These are phyloP conservation scores for Kryptolebias marmoratus DNA, from an alignment of 2,113 vertebrate genomes.

Conservation along the genomic window DNA sequence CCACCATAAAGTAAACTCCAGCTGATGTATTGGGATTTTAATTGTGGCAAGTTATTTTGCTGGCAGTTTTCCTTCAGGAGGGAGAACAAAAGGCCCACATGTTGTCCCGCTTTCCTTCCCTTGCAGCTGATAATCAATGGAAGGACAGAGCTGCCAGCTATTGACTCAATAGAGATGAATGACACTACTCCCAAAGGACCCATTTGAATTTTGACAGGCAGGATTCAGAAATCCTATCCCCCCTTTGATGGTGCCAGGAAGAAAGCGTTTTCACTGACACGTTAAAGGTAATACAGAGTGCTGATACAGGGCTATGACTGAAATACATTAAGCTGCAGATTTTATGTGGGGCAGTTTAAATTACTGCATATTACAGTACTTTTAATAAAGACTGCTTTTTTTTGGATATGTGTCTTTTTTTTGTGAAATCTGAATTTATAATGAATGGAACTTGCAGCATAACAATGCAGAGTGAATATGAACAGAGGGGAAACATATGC, in stretches of 20 bases:
- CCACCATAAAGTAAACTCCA: constrained; percentile 65
- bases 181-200: constrained; percentile 72
- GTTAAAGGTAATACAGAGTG: constrained; percentile 58
- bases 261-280: constrained; percentile 54
- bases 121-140: constrained; percentile 78
- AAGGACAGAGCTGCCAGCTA: constrained; percentile 71
- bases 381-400: constrained; percentile 35
- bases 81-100: constrained; percentile 70
- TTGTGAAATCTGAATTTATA: constrained; percentile 4
- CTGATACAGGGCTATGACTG: constrained; percentile 58
- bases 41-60: constrained; percentile 69
- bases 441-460: constrained; percentile 28
- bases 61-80: constrained; percentile 58
- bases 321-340: constrained; percentile 59
- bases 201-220: constrained; percentile 75
- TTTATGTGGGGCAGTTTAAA: constrained; percentile 58
- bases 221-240: constrained; percentile 63
- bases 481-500: constrained; percentile 1
- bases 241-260: constrained; percentile 64
- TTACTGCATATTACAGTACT: constrained; percentile 26
- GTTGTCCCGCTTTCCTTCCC: constrained; percentile 58
- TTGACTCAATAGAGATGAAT: constrained; percentile 76
- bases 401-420: constrained; percentile 33
- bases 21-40: constrained; percentile 76
- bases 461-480: constrained; percentile 28